phyloP scores from a whole-genome alignment of 2,888 invertebrate genomes.

The Tenthredo scrophulariae region DNA sequence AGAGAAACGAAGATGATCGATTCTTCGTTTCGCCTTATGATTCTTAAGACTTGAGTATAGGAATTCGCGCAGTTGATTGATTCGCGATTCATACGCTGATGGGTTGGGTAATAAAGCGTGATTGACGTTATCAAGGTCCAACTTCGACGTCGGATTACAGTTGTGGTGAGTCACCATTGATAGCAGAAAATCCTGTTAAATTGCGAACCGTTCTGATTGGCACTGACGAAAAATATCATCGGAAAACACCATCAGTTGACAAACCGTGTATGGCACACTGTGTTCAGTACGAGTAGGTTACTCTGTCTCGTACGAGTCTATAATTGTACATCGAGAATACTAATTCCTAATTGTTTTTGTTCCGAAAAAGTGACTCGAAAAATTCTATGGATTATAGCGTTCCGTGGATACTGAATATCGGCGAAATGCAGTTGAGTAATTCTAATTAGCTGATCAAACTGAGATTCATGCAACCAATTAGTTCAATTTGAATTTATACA shows the following conservation, averaged over 20 bases:
- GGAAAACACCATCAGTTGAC: neutral
- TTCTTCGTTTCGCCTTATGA: neutral
- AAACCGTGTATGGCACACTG: neutral
- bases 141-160: neutral
- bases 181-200: slow-evolving; percentile 29
- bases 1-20: neutral
- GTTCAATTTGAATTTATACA: neutral
- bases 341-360: neutral
- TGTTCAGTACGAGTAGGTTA: neutral
- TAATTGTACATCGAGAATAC: neutral
- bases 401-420: neutral
- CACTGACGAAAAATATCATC: neutral
- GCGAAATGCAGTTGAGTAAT: neutral
- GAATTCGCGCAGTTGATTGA: neutral
- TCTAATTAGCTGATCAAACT: neutral
- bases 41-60: neutral
- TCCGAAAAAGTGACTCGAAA: neutral
- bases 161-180: neutral
- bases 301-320: neutral
- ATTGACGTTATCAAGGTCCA: neutral
- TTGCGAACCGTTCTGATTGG: neutral
- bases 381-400: neutral
- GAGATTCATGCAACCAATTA: neutral
- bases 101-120: neutral
- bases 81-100: neutral